A percentile compares a stretch with the other conserved stretches of the same genome.
Evolutionary conservation across 2,888 invertebrate genomes (phyloP).

Genomic region (Cartodere bifasciata): DNA sequence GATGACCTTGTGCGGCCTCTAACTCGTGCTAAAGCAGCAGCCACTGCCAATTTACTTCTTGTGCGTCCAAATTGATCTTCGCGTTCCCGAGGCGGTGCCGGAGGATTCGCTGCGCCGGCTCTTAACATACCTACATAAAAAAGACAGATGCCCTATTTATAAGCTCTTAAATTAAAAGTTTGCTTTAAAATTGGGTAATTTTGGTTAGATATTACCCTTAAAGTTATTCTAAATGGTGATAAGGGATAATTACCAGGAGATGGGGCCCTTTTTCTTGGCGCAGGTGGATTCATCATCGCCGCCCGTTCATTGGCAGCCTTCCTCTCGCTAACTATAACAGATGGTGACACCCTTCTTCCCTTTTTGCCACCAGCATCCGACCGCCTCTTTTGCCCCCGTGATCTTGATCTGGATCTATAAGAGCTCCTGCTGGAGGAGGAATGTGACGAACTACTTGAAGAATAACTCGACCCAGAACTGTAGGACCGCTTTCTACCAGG

Average conservation of each 20-base stretch:
- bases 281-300: conserved; percentile 63
- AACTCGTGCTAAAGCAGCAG: conserved; percentile 32
- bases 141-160: too few relatives aligned
- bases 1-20: conserved; percentile 35
- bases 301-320: conserved; percentile 52
- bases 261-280: conserved; percentile 43
- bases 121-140: conserved; percentile 35
- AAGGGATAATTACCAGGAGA: conserved; percentile 34
- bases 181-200: too few relatives aligned
- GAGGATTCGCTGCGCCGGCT: conserved; percentile 45
- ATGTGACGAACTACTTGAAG: conserved; percentile 38
- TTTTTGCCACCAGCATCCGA: too few relatives aligned
- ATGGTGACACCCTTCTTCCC: conserved; percentile 43
- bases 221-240: too few relatives aligned
- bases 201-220: too few relatives aligned
- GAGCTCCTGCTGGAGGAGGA: conserved; percentile 31
- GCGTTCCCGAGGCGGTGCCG: conserved; percentile 40
- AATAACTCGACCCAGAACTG: conserved; percentile 59
- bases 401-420: conserved; percentile 40
- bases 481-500: conserved; percentile 46
- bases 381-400: conserved; percentile 32
- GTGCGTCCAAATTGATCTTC: conserved; percentile 30
- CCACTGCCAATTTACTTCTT: conserved; percentile 31
- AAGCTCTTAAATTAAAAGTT: too few relatives aligned
- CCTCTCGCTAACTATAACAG: conserved; percentile 51